Percentiles rank a stretch among this genome's conserved stretches.
Conservation (phyloP, 1,140 invertebrate species). For the Drosophila malerkotliana region DNA sequence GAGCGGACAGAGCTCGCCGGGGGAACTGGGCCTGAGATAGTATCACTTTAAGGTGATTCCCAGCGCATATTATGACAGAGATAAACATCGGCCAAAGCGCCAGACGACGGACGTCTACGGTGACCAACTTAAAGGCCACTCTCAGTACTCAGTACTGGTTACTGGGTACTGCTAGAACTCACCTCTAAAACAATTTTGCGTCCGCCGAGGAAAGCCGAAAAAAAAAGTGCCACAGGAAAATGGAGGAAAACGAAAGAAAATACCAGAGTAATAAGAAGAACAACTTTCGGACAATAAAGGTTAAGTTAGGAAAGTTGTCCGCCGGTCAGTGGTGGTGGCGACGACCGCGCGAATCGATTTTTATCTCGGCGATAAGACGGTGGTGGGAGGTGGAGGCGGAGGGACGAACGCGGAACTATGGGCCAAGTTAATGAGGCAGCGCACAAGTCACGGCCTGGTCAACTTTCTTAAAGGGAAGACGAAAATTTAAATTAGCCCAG, state of each 20-base stretch:
- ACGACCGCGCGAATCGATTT: conserved; percentile 80
- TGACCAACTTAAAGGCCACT: conserved; percentile 67
- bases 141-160: conserved; percentile 1
- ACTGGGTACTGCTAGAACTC: conserved; percentile 53
- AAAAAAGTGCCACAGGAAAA: conserved; percentile 63
- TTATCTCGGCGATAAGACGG: conserved; percentile 62
- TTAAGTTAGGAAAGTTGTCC: conserved; percentile 79
- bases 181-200: conserved; percentile 27
- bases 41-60: conserved; percentile 78
- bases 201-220: conserved; percentile 38
- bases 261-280: conserved; percentile 68
- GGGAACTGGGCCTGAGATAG: conserved; percentile 50
- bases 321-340: conserved; percentile 61
- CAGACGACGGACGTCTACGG: conserved; percentile 7
- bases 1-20: conserved; percentile 32
- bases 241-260: conserved; percentile 46
- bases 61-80: conserved; percentile 82
- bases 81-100: conserved; percentile 73
- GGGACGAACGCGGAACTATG: conserved; percentile 42
- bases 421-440: conserved; percentile 78
- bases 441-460: conserved; percentile 69
- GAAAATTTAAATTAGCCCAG: conserved; percentile 76
- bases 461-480: conserved; percentile 72
- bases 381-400: background rate
- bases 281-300: conserved; percentile 82